These are phyloP conservation scores for Sinocyclocheilus rhinocerous DNA, from an alignment of 2,113 vertebrate species.

Conservation along the genomic window DNA sequence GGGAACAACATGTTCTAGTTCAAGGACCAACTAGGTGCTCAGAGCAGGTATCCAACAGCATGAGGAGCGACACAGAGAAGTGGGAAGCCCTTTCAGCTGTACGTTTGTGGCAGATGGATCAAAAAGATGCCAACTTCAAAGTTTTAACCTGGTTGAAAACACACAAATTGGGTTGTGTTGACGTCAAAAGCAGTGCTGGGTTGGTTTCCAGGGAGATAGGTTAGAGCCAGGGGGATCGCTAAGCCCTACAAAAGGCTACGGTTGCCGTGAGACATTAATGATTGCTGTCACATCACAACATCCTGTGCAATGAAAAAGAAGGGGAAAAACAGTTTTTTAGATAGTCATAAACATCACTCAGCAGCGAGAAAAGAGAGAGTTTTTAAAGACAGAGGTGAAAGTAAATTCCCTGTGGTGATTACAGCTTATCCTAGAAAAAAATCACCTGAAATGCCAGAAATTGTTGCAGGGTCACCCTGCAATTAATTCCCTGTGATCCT, in stretches of 20 bases:
- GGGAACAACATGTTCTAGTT: conserved; percentile 52
- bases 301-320: neutral
- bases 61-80: neutral
- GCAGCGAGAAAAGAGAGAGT: neutral
- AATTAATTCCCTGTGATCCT: conserved; percentile 48
- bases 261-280: conserved; percentile 27
- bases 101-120: conserved; percentile 51
- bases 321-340: neutral
- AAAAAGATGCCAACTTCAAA: conserved; percentile 64
- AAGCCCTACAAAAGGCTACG: neutral
- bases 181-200: conserved; percentile 14
- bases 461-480: conserved; percentile 43
- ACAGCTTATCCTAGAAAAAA: conserved; percentile 38
- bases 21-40: conserved; percentile 15
- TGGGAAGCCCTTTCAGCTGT: conserved; percentile 12
- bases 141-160: conserved; percentile 50
- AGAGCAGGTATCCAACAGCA: conserved; percentile 50
- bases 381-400: neutral
- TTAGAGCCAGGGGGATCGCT: conserved; percentile 25
- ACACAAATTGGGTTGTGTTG: conserved; percentile 35
- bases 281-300: conserved; percentile 46
- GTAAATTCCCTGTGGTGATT: conserved; percentile 41
- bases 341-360: conserved; percentile 21
- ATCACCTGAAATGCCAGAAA: conserved; percentile 53
- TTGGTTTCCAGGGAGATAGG: conserved; percentile 39